Percentiles rank a stretch among this genome's conserved stretches.
phyloP scores from a whole-genome alignment of 1,140 invertebrate species.

The Pseudomyrmex pallidus region DNA sequence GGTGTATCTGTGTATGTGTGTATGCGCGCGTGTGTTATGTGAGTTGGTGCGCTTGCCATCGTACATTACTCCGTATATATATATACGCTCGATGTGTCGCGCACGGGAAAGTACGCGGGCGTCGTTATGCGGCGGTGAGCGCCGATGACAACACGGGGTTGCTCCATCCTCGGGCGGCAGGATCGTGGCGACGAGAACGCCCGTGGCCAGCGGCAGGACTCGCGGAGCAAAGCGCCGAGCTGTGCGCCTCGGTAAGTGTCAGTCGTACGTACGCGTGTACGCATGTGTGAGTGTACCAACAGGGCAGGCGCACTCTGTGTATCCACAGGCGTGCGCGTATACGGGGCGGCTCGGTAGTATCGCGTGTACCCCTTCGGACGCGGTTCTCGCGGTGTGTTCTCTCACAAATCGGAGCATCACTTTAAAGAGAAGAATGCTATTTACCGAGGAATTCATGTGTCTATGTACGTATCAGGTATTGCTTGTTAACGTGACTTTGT shows the following conservation, averaged over 20 bases:
- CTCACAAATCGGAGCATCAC: too few species aligned
- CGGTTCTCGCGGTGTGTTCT: too few species aligned
- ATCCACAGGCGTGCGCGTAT: not conserved
- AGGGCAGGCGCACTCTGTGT: constrained; percentile 5
- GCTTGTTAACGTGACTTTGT: too few species aligned
- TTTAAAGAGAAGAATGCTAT: too few species aligned
- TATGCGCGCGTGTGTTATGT: not conserved
- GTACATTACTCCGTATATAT: constrained; percentile 4
- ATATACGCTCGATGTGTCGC: constrained; percentile 9
- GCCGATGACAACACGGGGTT: constrained; percentile 38
- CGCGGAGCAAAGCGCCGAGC: constrained; percentile 16
- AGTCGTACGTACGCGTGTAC: not conserved
- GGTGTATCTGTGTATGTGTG: not conserved
- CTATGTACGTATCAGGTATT: too few species aligned
- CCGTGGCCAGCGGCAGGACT: constrained; percentile 51
- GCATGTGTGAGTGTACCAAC: not conserved
- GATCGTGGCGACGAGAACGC: constrained; percentile 60
- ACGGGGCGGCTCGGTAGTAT: not conserved
- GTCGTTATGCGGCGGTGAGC: constrained; percentile 43
- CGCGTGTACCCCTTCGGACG: not conserved
- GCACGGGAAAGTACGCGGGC: constrained; percentile 19
- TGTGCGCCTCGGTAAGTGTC: constrained; percentile 64
- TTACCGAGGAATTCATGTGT: too few species aligned
- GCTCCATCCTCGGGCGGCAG: constrained; percentile 48
- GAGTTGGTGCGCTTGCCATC: not conserved